Conservation (phyloP, 2,888 invertebrate species). For the Loripinus fragilis region DNA sequence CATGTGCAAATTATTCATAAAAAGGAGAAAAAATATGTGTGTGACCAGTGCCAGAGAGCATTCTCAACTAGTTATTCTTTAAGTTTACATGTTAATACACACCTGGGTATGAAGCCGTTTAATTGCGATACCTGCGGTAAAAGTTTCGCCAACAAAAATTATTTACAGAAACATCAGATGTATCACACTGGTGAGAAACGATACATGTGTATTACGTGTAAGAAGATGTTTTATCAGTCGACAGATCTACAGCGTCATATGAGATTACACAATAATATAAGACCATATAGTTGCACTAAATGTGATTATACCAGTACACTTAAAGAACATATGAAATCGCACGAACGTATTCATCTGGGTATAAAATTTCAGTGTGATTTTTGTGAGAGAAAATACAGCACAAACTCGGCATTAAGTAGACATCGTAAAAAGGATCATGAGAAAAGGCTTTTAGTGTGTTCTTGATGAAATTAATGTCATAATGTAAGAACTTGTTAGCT, state of each 20-base stretch:
- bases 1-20: slow-evolving; percentile 15
- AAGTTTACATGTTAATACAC: background rate
- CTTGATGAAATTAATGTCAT: no score
- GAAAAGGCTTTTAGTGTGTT: no score
- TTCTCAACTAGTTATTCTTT: background rate
- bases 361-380: background rate
- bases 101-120: background rate
- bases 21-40: background rate
- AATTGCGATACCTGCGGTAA: slow-evolving; percentile 13
- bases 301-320: slow-evolving; percentile 7
- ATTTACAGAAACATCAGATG: slow-evolving; percentile 4
- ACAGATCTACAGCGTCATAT: slow-evolving; percentile 17
- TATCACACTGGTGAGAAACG: slow-evolving; percentile 14
- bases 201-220: slow-evolving; percentile 15
- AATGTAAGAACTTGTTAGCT: no score
- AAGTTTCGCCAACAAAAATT: slow-evolving; percentile 1
- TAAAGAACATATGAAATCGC: background rate
- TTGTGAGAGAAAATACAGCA: no score
- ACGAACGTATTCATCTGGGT: background rate
- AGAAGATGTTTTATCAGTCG: slow-evolving; percentile 5
- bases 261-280: background rate
- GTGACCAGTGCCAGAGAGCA: background rate
- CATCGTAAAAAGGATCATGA: no score
- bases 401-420: no score
- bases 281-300: background rate